A percentile compares a stretch with the other conserved stretches of the same genome.
These are phyloP conservation scores for Delia radicum DNA, from an alignment of 1,140 invertebrate species.

Conservation along the genomic window DNA sequence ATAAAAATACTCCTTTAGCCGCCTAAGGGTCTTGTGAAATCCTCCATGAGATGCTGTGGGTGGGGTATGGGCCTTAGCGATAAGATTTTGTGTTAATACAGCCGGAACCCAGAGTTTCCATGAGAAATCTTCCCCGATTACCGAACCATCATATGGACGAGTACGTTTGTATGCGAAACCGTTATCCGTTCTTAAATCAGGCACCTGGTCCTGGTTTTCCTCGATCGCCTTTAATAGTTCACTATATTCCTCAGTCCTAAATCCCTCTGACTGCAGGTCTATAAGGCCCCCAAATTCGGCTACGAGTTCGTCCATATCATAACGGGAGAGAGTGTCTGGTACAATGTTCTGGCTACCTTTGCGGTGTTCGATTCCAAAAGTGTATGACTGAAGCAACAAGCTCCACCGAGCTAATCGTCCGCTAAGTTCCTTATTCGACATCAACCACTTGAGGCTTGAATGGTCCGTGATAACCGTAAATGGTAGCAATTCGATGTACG, in stretches of 20 bases:
- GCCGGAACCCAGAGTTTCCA: neutral
- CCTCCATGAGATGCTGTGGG: neutral
- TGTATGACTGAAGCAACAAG: neutral
- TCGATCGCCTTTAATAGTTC: too few relatives aligned
- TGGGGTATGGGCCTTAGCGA: neutral
- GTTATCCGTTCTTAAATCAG: too few relatives aligned
- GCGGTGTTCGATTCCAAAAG: neutral
- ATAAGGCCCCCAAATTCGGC: neutral
- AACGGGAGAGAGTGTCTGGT: neutral
- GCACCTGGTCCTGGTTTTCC: too few relatives aligned
- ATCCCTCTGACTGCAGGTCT: neutral
- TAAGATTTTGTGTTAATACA: neutral
- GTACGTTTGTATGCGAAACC: too few relatives aligned
- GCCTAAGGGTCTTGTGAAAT: neutral
- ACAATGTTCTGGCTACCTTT: neutral
- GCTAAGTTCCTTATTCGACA: neutral
- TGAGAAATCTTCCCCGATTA: neutral
- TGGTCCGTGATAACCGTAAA: constrained; percentile 51
- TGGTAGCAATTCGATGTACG: constrained; percentile 51
- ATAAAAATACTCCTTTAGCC: too few relatives aligned
- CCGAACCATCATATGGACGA: too few relatives aligned
- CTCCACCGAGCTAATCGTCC: neutral
- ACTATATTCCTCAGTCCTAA: neutral
- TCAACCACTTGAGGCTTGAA: neutral
- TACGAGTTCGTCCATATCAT: neutral